Evolutionary conservation across 2,113 vertebrate genomes (phyloP).

Genomic region (Aphyosemion australe): DNA sequence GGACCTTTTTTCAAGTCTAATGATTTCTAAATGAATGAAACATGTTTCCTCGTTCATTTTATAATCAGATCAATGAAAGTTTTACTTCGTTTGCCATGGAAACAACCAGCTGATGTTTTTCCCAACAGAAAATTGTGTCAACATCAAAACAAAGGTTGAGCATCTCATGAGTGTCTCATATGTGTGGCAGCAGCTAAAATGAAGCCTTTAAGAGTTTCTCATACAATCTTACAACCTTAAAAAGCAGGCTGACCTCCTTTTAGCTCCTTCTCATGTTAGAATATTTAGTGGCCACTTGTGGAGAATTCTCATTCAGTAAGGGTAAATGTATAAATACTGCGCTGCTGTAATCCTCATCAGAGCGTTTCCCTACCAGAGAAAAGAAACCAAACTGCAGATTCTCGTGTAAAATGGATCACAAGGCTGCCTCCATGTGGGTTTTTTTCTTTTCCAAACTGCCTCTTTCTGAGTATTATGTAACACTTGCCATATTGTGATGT

Average conservation of each 20-base stretch:
- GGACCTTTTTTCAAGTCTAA: no score
- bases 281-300: constrained; percentile 2
- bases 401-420: constrained; percentile 20
- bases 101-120: no score
- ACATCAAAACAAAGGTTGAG: no score
- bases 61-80: no score
- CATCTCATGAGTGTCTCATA: no score
- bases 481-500: constrained; percentile 7
- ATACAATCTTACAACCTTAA: no score
- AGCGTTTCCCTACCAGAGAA: neutral
- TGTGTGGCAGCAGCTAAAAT: no score
- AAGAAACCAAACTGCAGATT: constrained; percentile 13
- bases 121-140: no score
- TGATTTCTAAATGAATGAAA: no score
- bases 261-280: constrained; percentile 8
- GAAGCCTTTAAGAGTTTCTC: no score
- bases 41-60: no score
- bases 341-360: constrained; percentile 8
- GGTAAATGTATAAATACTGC: constrained; percentile 2
- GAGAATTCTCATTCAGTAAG: constrained; percentile 17
- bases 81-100: no score
- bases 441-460: constrained; percentile 28
- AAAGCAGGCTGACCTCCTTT: neutral
- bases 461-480: constrained; percentile 41
- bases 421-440: constrained; percentile 18